Evolutionary conservation across 2,888 invertebrate species (phyloP), one percentile per base, ranked within the genome.

Genomic region (Drosophila paucipuncta): DNA sequence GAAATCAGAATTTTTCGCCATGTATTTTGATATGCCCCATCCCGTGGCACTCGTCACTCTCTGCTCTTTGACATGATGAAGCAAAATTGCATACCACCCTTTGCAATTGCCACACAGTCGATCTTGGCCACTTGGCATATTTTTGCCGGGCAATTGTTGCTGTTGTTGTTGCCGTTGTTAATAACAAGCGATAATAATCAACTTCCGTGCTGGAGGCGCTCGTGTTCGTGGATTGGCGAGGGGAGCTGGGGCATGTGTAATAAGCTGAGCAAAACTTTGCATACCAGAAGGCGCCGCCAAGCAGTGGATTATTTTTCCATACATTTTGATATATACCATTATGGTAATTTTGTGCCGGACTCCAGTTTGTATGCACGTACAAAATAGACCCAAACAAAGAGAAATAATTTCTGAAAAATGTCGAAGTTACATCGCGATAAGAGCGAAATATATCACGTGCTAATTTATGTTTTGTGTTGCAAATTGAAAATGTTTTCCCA

Each of bases 151-250:
- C 67, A 22, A 43, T 63, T 60, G 62, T 59, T 65, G 65, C 72
- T 30, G 16, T 57, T 62, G 62, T 77, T 82, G 70, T 74, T 83
- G 76, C 69, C 68, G 77, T 77, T 87, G 87, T 91, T 90, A 90
- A 91, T 90, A 91, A 91, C 91, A 91, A 86, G 90, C 90, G 90
- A 90, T 91, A 90, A 91, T 91, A 90, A 90, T 90, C 90, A 85
- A 90, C 90, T 90, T 90, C 90, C 90, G 90, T 80, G 91, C 87
- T 76, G 74, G 77, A 72, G 83, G 86, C 81, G 77, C 74, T 73
- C 68, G 55, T 55, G 62, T 35, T 30, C 47, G 11, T 13, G 30
- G 22, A 28, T 57, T 22, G 41, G 65, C n/a, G 39, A 22, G 22
- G 30, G 25, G 37, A 31, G 35, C 9, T 22, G 35, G 63, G 41